Evolutionary conservation across 2,888 invertebrate species (phyloP), one percentile per base, ranked within the genome.

Genomic region (Leucophenga montana): DNA sequence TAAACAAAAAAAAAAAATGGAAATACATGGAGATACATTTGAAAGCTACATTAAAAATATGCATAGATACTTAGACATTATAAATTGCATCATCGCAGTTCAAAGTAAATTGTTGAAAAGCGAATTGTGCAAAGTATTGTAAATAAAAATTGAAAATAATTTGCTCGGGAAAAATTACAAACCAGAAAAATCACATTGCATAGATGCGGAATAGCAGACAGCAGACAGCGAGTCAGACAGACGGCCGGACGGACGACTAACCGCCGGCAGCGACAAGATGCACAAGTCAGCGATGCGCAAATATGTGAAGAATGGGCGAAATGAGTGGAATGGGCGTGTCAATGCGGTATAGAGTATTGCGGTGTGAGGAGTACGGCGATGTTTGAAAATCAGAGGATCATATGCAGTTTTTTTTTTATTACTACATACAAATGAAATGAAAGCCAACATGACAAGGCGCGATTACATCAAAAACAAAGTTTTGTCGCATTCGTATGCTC

Each of bases 111-210:
- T 4, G 27, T 27, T 27, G 27, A 27, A 46, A 56, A 56, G 56
- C 18, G 20, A 56, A 20, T 14, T 50, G 50, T 50, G 16, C 18
- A 20, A 56, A 56, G 13, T 20, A 56, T 18, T 18, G 20, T 59
- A n/a, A 61, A 61, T 64, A 64, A 46, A 64, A 64, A 64, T 46
- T 64, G 46, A 18, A 22, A 64, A 64, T 64, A 64, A 64, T 64
- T 64, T 64, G 62, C 20, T 18, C 48, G 31, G 46, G 62, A 18
- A 64, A 64, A 64, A 44, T 61, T 16, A 22, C 18, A 46, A 62
- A 64, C 62, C 27, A 48, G 22, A 46, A 64, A 64, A 64, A 64
- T 64, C 62, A 22, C 62, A 64, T 64, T 20, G 62, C 39, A 62
- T 59, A 11, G 22, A 64, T 18, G 46, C 48, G 62, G 46, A 64